These are phyloP conservation scores for Nemapogon koenigi DNA, from an alignment of 2,888 invertebrate species.

Conservation along the genomic window DNA sequence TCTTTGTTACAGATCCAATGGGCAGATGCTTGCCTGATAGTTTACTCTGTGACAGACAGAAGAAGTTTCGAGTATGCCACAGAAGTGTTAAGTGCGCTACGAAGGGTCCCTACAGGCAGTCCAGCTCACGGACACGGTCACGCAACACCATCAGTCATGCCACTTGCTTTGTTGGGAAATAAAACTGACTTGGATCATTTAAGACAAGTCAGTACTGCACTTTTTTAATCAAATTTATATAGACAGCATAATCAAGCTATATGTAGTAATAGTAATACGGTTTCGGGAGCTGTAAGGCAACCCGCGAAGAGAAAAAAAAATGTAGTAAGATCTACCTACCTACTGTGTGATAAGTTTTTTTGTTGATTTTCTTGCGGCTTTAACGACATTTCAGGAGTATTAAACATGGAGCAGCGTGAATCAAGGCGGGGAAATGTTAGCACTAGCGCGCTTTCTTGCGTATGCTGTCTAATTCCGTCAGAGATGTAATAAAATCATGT, in stretches of 20 bases:
- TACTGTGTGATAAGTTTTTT: too few species aligned
- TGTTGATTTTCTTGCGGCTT: too few species aligned
- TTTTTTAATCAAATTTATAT: too few species aligned
- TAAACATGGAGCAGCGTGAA: too few species aligned
- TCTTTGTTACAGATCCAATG: slow-evolving; percentile 68
- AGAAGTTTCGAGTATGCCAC: slow-evolving; percentile 74
- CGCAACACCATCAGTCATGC: slow-evolving; percentile 46
- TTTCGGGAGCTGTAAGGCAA: neutral
- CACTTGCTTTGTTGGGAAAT: slow-evolving; percentile 76
- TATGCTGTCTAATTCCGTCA: too few species aligned
- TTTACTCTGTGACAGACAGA: slow-evolving; percentile 78
- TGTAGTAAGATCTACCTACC: neutral
- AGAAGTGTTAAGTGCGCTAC: slow-evolving; percentile 67
- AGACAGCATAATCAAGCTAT: too few species aligned
- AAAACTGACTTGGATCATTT: slow-evolving; percentile 82
- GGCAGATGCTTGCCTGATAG: slow-evolving; percentile 80
- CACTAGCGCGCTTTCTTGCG: too few species aligned
- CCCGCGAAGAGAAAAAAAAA: neutral
- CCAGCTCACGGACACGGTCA: slow-evolving; percentile 68
- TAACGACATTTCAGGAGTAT: too few species aligned
- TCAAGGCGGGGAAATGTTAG: too few species aligned
- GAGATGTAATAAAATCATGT: too few species aligned
- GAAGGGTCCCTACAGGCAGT: slow-evolving; percentile 57
- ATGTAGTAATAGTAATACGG: too few species aligned
- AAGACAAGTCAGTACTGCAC: slow-evolving; percentile 75